Evolutionary conservation across 2,888 invertebrate genomes (phyloP), one percentile per base, ranked within the genome.

Genomic region (Blastobasis adustella): DNA sequence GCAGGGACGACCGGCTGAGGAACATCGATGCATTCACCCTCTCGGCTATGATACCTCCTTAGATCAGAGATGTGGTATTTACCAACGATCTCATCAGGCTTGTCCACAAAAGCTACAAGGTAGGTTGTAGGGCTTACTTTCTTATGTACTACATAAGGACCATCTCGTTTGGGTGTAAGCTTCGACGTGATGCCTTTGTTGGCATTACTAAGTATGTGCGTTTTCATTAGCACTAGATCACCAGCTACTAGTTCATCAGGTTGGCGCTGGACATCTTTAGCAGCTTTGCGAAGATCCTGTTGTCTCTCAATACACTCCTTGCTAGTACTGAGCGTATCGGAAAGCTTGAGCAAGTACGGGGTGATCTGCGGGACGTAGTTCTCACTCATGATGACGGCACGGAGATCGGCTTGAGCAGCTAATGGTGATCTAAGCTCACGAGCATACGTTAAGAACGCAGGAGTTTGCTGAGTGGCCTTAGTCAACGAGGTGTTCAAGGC

Each of bases 361-460:
- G 53, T 53, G 7, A 57, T 42, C 23, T 37, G 43, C 0, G 46
- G 37, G 0, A 48, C 48, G 9, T 39, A 36, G 23, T 54, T 54
- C 3, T 54, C 54, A 1, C 7, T 36, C 1, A 50, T 49, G 0
- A 54, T 4, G 23, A 57, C 48, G 0, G 41, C 9, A 5, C 50
- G 10, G 41, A 54, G 47, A 8, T 56, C 52, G 1, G 37, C 10
- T 2, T 44, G 1, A 2, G 37, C 48, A 6, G 50, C 49, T 4
- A 49, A n/a, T 6, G 53, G 52, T 1, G 58, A 57, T 5, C 65
- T 46, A 4, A 67, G 37, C 45, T 69, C 66, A 5, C 64, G 50
- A 1, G 54, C 67, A 47, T 66, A 65, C 1, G 57, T 62, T 4
- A 67, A 52, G 37, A 56, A 66, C 0, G 66, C 63, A 1, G 67